Evolutionary conservation across 2,797 vertebrate species (phyloP).

Genomic region (Heterohyrax brucei): DNA sequence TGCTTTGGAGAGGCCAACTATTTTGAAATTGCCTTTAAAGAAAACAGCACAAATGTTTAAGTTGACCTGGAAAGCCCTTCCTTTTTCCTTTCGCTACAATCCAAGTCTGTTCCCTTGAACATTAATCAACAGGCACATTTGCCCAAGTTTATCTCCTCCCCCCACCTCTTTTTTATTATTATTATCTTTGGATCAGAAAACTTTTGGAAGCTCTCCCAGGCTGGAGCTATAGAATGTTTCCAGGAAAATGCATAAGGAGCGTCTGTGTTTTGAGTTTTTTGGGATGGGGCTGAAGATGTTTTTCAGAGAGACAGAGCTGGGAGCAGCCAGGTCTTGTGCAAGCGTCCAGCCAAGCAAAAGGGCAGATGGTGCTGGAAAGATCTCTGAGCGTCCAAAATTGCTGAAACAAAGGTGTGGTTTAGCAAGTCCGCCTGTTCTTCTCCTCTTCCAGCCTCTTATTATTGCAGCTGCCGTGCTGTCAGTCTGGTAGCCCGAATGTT

Average conservation of each 20-base stretch:
- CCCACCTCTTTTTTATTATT: conserved; percentile 81
- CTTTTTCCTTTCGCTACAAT: conserved; percentile 74
- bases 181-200: conserved; percentile 89
- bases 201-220: conserved; percentile 90
- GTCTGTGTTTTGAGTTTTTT: conserved; percentile 87
- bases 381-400: conserved; percentile 82
- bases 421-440: conserved; percentile 80
- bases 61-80: conserved; percentile 79
- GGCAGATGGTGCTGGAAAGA: conserved; percentile 75
- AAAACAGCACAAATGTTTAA: conserved; percentile 81
- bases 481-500: conserved; percentile 81
- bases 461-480: conserved; percentile 86
- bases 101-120: conserved; percentile 71
- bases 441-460: conserved; percentile 81
- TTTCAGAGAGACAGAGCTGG: conserved; percentile 81
- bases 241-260: conserved; percentile 89
- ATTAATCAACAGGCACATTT: conserved; percentile 81
- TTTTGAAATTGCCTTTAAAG: conserved; percentile 82
- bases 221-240: conserved; percentile 89
- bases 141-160: conserved; percentile 79
- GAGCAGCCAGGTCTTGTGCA: conserved; percentile 84
- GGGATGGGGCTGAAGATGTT: conserved; percentile 74
- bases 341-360: conserved; percentile 81
- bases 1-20: conserved; percentile 69
- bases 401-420: conserved; percentile 87